Percentiles rank a stretch among this genome's conserved stretches.
Evolutionary conservation across 1,140 invertebrate species (phyloP).

Genomic region (Musca domestica): DNA sequence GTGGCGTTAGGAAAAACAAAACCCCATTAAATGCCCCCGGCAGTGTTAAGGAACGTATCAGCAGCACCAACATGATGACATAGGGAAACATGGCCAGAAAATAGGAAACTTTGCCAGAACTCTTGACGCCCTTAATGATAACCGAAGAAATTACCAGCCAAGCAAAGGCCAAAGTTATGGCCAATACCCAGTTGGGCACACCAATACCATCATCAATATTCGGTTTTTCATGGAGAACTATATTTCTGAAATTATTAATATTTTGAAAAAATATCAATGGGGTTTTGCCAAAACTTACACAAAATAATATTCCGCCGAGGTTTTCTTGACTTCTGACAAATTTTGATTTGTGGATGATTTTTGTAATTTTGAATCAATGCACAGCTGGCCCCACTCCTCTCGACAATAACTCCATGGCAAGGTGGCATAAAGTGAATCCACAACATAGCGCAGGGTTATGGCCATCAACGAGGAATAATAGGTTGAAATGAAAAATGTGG

Average conservation of each 20-base stretch:
- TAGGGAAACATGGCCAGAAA: conserved; percentile 86
- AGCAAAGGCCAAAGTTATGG: conserved; percentile 69
- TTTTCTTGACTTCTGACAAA: conserved; percentile 27
- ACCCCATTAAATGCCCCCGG: conserved; percentile 75
- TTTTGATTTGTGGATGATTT: conserved; percentile 43
- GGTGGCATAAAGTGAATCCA: conserved; percentile 61
- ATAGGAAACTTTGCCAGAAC: conserved; percentile 75
- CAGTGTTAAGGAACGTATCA: conserved; percentile 72
- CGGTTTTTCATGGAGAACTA: conserved; percentile 61
- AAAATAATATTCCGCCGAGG: conserved; percentile 59
- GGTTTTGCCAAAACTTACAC: conserved; percentile 48
- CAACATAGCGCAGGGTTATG: conserved; percentile 67
- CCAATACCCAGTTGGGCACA: conserved; percentile 70
- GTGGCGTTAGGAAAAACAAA: conserved; percentile 65
- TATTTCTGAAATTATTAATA: conserved; percentile 54
- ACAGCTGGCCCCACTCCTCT: conserved; percentile 58
- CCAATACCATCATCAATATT: conserved; percentile 66
- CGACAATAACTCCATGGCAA: conserved; percentile 69
- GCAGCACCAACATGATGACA: conserved; percentile 71
- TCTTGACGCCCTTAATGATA: conserved; percentile 75
- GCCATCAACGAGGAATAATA: conserved; percentile 73
- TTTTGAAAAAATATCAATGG: conserved; percentile 56
- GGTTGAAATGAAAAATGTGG: conserved; percentile 67
- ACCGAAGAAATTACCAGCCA: conserved; percentile 78
- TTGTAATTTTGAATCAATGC: conserved; percentile 41